A percentile compares a stretch with the other conserved stretches of the same genome.
phyloP scores from a whole-genome alignment of 2,113 vertebrate species.

The Myanophis thanlyinensis region DNA sequence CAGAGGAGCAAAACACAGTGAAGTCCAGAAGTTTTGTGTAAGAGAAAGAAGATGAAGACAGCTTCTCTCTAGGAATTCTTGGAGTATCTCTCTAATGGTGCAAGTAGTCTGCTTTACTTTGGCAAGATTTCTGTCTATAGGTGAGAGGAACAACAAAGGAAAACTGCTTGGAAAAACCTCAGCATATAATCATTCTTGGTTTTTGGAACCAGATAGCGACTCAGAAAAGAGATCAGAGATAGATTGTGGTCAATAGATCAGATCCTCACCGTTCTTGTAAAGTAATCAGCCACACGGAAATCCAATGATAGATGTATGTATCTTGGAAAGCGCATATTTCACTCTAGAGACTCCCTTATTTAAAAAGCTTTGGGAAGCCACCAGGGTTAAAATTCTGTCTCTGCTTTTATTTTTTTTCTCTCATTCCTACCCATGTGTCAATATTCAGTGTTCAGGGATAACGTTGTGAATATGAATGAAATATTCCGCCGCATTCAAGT shows the following conservation, averaged over 20 bases:
- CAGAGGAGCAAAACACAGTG: background rate
- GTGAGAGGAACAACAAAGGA: background rate
- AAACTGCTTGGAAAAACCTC: background rate
- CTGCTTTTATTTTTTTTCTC: background rate
- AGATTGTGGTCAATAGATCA: background rate
- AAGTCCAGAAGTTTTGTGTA: background rate
- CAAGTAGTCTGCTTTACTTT: background rate
- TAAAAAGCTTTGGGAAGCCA: background rate
- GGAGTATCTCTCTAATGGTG: background rate
- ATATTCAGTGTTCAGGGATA: background rate
- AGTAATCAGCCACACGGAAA: background rate
- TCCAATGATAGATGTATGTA: background rate
- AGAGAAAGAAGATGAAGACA: background rate
- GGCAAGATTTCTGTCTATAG: background rate
- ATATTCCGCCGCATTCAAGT: background rate
- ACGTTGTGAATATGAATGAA: background rate
- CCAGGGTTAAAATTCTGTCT: background rate
- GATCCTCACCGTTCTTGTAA: background rate
- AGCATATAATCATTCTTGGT: background rate
- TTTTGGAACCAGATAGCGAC: background rate
- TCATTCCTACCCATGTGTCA: background rate
- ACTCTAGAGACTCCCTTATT: background rate
- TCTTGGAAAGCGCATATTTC: background rate
- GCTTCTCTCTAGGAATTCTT: background rate
- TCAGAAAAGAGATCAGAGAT: background rate